Percentiles rank a stretch among this genome's conserved stretches.
phyloP scores from a whole-genome alignment of 2,888 invertebrate genomes.

The Chymomyza procnemis region DNA sequence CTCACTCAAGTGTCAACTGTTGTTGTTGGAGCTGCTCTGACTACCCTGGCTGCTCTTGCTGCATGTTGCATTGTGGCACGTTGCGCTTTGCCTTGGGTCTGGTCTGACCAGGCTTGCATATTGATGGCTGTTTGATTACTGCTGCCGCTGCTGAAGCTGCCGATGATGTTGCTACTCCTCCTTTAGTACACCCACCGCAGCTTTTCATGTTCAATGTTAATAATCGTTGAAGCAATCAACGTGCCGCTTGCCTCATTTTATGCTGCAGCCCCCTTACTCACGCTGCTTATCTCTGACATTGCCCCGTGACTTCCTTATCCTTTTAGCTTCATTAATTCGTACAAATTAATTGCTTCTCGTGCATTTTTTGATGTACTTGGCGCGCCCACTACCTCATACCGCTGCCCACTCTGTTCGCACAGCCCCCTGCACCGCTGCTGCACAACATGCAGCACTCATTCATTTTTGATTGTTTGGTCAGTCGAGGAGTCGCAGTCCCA shows the following conservation, averaged over 20 bases:
- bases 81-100: background rate
- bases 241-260: conserved; percentile 15
- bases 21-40: conserved; percentile 5
- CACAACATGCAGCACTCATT: background rate
- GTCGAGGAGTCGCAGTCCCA: background rate
- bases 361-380: conserved; percentile 49
- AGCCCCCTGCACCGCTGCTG: background rate
- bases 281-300: background rate
- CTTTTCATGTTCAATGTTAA: conserved; percentile 37
- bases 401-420: background rate
- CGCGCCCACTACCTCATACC: conserved; percentile 39
- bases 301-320: conserved; percentile 1
- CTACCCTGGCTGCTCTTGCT: conserved; percentile 2
- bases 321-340: conserved; percentile 56
- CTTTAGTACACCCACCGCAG: background rate
- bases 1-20: background rate
- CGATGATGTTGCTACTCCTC: conserved; percentile 14
- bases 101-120: background rate
- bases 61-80: background rate
- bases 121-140: conserved; percentile 2
- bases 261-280: background rate
- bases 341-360: conserved; percentile 64
- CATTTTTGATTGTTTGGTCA: conserved; percentile 7
- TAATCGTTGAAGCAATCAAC: conserved; percentile 49
- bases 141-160: background rate